Evolutionary conservation across 2,113 vertebrate species (phyloP), one percentile per base, ranked within the genome.

Genomic region (Trogon melanurus): DNA sequence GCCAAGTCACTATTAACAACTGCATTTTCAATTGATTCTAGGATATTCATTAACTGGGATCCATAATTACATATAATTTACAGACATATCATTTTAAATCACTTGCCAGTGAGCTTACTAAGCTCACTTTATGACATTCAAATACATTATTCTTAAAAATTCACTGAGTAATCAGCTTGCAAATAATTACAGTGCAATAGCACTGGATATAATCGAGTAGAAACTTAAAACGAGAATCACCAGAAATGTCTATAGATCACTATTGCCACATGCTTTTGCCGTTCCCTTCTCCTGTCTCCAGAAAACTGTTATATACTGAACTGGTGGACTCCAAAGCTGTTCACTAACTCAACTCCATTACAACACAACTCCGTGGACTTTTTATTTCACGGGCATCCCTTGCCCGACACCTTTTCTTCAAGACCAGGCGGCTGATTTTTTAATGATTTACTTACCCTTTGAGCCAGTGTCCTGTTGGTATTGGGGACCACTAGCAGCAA

Each of bases 1-100:
- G 95, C 82, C 82, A 94, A 75, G 34, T 51, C 65, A 73, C 69
- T 92, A 56, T 76, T 97, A 95, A 95, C 64, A 95, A 85, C 86
- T 88, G 38, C 89, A 80, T 95, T 93, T 95, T 60, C 86, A 79
- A 83, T 64, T 91, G 94, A 95, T 97, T 97, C 71, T 84, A 54
- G 78, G 83, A 82, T 89, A 91, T 94, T 95, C 88, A 97, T 96
- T 92, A 96, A 95, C 81, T 78, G 19, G 34, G 21, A 61, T 92
- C 81, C 85, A 82, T 88, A 96, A 97, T 93, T 97, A 97, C 65
- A 82, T 90, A 96, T 80, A 95, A 93, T 93, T 96, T 92, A 94
- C 92, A 95, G 93, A 89, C n/a, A 65, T 60, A 93, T 72, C 51
- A 96, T 79, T 95, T 96, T 89, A 95, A 97, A 89, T 96, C 67